A percentile compares a stretch with the other conserved stretches of the same genome.
Evolutionary conservation across 2,797 vertebrate genomes (phyloP).

Genomic region (Centropyge bicolor): DNA sequence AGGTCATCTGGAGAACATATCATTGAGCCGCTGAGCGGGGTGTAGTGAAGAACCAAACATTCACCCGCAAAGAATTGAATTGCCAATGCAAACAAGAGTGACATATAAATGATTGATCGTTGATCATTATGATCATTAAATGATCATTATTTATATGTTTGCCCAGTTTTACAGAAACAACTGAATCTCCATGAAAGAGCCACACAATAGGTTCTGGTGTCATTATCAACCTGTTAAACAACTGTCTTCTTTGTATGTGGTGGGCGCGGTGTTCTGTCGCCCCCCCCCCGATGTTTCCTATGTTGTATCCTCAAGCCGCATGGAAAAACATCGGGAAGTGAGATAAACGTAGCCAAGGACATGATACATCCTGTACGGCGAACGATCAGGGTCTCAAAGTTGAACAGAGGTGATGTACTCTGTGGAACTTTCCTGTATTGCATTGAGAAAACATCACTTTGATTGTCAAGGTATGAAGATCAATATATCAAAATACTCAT

Average conservation of each 20-base stretch:
- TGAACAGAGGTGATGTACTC: neutral
- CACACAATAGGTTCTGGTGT: neutral
- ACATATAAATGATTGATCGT: neutral
- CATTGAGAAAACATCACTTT: neutral
- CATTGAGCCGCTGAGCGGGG: neutral
- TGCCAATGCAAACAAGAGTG: neutral
- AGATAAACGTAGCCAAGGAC: conserved; percentile 44
- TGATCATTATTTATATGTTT: neutral
- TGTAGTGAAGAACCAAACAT: neutral
- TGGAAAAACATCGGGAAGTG: conserved; percentile 61
- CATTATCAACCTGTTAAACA: conserved; percentile 2
- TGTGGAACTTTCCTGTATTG: neutral
- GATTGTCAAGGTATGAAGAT: neutral
- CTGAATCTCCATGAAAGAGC: neutral
- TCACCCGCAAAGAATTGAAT: neutral
- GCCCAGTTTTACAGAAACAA: neutral
- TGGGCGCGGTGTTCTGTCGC: conserved; percentile 32
- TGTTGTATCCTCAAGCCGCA: conserved; percentile 43
- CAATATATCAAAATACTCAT: neutral
- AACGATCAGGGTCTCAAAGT: neutral
- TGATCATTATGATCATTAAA: too few species aligned
- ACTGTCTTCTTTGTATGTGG: conserved; percentile 46
- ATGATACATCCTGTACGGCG: conserved; percentile 47
- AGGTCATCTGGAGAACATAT: conserved; percentile 24
- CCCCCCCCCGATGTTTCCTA: conserved; percentile 36